These are phyloP conservation scores for Mus caroli DNA, from an alignment of 2,797 vertebrate genomes.

Conservation along the genomic window DNA sequence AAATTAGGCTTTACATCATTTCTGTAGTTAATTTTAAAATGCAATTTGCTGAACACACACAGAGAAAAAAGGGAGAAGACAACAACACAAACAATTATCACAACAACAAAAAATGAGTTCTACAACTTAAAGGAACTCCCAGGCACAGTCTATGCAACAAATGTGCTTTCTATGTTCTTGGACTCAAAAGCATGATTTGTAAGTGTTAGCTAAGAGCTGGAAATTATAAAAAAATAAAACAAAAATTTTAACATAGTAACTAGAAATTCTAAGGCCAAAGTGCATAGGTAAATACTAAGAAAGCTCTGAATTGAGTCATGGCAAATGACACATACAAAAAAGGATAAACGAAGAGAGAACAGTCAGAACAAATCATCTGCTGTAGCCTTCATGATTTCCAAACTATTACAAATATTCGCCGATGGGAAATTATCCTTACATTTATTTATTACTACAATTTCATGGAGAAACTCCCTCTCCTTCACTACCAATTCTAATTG, in stretches of 20 bases:
- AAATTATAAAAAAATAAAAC: conserved; percentile 23
- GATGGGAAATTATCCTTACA: background rate
- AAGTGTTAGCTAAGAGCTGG: conserved; percentile 17
- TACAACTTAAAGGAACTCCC: background rate
- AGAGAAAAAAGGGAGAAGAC: background rate
- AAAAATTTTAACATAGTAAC: background rate
- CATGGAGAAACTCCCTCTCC: background rate
- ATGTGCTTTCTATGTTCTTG: background rate
- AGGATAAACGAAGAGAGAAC: background rate
- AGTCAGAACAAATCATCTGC: background rate
- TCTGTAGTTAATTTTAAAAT: conserved; percentile 36
- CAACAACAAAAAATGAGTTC: background rate
- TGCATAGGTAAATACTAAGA: background rate
- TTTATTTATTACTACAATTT: background rate
- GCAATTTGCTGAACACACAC: background rate
- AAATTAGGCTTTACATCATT: conserved; percentile 58
- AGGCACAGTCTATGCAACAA: background rate
- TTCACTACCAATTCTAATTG: background rate
- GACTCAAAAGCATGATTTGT: conserved; percentile 22
- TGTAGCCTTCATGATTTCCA: background rate
- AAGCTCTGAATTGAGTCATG: background rate
- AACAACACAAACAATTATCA: background rate
- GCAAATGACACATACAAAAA: background rate
- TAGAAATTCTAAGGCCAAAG: background rate
- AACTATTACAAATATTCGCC: background rate